A percentile compares a stretch with the other conserved stretches of the same genome.
These are phyloP conservation scores for Drosophila monieri DNA, from an alignment of 2,888 invertebrate species.

Conservation along the genomic window DNA sequence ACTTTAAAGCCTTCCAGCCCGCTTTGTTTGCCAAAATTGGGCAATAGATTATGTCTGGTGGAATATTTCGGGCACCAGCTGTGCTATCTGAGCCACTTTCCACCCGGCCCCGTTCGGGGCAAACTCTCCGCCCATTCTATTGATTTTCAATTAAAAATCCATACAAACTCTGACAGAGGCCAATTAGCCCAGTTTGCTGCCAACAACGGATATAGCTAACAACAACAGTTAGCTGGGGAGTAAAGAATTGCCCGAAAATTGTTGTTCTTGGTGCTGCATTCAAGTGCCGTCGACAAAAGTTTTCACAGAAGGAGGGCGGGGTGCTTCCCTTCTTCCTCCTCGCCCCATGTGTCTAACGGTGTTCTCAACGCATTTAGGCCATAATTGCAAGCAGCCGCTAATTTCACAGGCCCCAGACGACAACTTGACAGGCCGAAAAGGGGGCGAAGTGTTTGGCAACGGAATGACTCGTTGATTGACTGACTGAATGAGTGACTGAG, in stretches of 20 bases:
- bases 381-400: constrained; percentile 67
- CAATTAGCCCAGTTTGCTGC: constrained; percentile 74
- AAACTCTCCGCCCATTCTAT: constrained; percentile 55
- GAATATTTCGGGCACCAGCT: constrained; percentile 31
- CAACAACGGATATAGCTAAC: constrained; percentile 73
- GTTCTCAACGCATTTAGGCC: constrained; percentile 32
- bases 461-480: constrained; percentile 66
- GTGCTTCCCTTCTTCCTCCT: constrained; percentile 15
- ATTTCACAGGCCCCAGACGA: constrained; percentile 67
- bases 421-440: constrained; percentile 63
- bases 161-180: constrained; percentile 60
- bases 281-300: constrained; percentile 39
- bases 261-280: constrained; percentile 34
- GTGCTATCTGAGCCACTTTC: constrained; percentile 14
- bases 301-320: background rate
- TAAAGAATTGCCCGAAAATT: constrained; percentile 36
- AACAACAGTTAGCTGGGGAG: constrained; percentile 64
- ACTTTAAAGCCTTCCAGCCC: constrained; percentile 19
- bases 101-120: constrained; percentile 14
- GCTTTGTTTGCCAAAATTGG: constrained; percentile 32
- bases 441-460: constrained; percentile 39
- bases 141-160: constrained; percentile 80
- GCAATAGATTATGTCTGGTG: constrained; percentile 41
- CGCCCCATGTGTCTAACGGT: constrained; percentile 20
- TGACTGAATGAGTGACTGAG: constrained; percentile 37